These are phyloP conservation scores for Drosophila macrospina DNA, from an alignment of 2,888 invertebrate genomes.

Conservation along the genomic window DNA sequence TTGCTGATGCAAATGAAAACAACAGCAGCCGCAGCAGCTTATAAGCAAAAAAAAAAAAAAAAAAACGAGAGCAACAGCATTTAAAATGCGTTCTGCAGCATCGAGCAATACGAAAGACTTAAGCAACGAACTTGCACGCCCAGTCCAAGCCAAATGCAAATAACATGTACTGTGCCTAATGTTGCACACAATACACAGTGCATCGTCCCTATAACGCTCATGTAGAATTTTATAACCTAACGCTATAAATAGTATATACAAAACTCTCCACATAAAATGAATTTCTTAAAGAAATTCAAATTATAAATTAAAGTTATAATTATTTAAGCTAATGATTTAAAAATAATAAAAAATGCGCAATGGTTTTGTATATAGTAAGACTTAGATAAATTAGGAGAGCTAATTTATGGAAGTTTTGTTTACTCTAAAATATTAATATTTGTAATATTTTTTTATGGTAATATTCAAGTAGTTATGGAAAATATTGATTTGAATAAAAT, in stretches of 20 bases:
- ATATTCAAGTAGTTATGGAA: too few species aligned
- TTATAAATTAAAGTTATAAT: too few species aligned
- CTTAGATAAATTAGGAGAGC: too few species aligned
- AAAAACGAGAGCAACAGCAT: conserved; percentile 20
- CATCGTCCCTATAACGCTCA: neutral
- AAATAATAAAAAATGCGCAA: neutral
- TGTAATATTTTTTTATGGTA: too few species aligned
- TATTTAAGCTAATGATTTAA: neutral
- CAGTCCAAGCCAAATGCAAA: neutral
- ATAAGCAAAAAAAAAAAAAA: conserved; percentile 5
- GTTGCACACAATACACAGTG: neutral
- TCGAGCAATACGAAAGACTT: conserved; percentile 38
- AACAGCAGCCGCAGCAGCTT: conserved; percentile 12
- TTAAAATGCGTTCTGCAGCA: conserved; percentile 40
- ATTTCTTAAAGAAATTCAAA: too few species aligned
- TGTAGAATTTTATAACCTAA: too few species aligned
- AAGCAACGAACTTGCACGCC: conserved; percentile 28
- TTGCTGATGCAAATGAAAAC: conserved; percentile 48
- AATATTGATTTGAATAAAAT: too few species aligned
- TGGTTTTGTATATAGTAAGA: neutral
- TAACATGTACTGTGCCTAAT: neutral
- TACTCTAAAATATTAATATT: too few species aligned
- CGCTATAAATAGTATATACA: too few species aligned
- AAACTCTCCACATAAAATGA: neutral
- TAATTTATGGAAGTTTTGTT: too few species aligned